These are phyloP conservation scores for Labia minor DNA, from an alignment of 2,888 invertebrate species.

Conservation along the genomic window DNA sequence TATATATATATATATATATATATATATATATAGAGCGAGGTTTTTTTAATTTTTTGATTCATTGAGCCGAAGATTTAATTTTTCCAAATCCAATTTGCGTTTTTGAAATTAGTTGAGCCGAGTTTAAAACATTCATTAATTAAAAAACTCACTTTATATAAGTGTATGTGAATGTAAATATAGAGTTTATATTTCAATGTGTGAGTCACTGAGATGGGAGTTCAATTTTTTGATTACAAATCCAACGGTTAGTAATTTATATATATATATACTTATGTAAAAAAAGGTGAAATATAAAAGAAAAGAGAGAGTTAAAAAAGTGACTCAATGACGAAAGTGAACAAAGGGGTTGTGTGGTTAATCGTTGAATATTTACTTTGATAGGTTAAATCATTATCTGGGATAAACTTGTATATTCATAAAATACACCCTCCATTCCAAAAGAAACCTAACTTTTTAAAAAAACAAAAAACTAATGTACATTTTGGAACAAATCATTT, in stretches of 20 bases:
- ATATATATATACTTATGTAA: neutral
- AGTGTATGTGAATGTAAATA: neutral
- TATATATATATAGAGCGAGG: neutral
- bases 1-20: too few relatives aligned
- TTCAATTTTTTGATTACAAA: neutral
- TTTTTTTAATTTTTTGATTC: conserved; percentile 13
- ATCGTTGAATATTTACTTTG: too few relatives aligned
- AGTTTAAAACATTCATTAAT: conserved; percentile 13
- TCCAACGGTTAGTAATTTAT: neutral
- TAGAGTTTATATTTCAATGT: too few relatives aligned
- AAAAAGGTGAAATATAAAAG: neutral
- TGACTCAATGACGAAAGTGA: neutral
- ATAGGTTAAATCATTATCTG: too few relatives aligned
- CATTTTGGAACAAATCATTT: too few relatives aligned
- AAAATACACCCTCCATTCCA: too few relatives aligned
- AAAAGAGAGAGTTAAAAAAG: neutral
- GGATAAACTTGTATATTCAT: too few relatives aligned
- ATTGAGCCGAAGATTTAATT: conserved; percentile 13
- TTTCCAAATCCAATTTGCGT: conserved; percentile 5
- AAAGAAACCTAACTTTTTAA: too few relatives aligned
- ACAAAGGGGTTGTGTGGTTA: neutral
- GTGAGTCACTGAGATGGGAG: neutral
- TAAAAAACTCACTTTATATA: conserved; percentile 3
- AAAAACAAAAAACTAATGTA: too few relatives aligned
- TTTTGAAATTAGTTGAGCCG: conserved; percentile 4